Conservation (phyloP, 2,113 vertebrate genomes). For the Phainopepla nitens region DNA sequence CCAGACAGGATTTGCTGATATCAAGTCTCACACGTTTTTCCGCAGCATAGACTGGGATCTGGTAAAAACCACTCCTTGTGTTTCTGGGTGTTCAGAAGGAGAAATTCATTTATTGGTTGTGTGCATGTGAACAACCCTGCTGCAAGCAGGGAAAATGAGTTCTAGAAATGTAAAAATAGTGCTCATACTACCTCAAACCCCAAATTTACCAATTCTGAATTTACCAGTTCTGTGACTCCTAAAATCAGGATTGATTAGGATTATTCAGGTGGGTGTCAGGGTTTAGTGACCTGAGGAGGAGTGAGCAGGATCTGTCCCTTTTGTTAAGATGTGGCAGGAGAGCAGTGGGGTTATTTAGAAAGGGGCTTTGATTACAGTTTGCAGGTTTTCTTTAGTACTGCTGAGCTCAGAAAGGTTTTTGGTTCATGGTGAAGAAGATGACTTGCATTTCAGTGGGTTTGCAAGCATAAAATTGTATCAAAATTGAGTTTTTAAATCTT, state of each 20-base stretch:
- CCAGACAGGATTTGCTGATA: slow-evolving; percentile 92
- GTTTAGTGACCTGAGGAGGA: neutral
- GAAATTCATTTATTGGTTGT: neutral
- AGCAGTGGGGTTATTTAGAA: neutral
- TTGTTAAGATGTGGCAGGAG: neutral
- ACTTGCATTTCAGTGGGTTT: neutral
- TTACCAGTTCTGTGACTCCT: neutral
- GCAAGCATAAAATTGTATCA: neutral
- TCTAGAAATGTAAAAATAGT: neutral
- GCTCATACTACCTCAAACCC: no score
- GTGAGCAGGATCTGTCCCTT: neutral
- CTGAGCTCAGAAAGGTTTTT: neutral
- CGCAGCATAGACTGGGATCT: slow-evolving; percentile 98
- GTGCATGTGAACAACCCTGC: rapidly evolving
- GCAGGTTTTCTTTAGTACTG: neutral
- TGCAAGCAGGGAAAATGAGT: neutral
- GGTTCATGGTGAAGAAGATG: neutral
- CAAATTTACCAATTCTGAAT: neutral
- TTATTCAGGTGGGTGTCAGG: neutral
- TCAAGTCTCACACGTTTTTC: slow-evolving; percentile 98
- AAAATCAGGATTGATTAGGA: neutral
- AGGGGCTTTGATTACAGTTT: neutral
- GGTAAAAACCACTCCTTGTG: slow-evolving; percentile 73
- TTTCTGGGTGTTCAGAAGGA: neutral
- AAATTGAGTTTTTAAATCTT: neutral